Evolutionary conservation across 2,113 vertebrate species (phyloP).

Genomic region (Pterocles burchelli): DNA sequence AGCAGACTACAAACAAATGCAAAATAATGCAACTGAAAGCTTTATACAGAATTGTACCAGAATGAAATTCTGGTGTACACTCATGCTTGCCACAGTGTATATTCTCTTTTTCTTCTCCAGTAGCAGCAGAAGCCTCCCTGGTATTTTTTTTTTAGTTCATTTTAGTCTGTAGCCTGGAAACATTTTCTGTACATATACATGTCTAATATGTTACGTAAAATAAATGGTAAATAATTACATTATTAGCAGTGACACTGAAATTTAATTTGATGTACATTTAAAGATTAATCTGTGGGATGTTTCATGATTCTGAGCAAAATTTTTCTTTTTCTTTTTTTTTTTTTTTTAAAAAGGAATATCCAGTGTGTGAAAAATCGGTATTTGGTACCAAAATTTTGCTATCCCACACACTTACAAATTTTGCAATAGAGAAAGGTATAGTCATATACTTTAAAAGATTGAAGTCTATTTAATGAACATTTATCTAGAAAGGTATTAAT

Average conservation of each 20-base stretch:
- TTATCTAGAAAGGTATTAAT: background rate
- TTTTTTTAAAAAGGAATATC: background rate
- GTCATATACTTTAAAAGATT: background rate
- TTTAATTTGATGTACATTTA: background rate
- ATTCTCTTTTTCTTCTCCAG: background rate
- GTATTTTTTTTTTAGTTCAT: background rate
- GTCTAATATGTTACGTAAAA: background rate
- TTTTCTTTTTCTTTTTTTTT: no score
- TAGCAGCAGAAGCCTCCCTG: background rate
- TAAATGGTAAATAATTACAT: background rate
- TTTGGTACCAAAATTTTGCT: background rate
- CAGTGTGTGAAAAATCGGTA: background rate
- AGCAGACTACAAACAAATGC: background rate
- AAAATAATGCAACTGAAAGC: background rate
- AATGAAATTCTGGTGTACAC: background rate
- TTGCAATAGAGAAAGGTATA: background rate
- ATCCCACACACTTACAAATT: fast-evolving
- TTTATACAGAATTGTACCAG: background rate
- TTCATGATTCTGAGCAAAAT: background rate
- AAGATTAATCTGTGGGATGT: background rate
- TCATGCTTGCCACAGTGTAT: background rate
- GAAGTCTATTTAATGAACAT: background rate
- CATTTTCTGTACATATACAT: background rate
- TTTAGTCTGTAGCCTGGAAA: background rate
- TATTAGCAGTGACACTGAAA: background rate